Conservation (phyloP, 2,797 vertebrate genomes). For the Clarias platycephalus region DNA sequence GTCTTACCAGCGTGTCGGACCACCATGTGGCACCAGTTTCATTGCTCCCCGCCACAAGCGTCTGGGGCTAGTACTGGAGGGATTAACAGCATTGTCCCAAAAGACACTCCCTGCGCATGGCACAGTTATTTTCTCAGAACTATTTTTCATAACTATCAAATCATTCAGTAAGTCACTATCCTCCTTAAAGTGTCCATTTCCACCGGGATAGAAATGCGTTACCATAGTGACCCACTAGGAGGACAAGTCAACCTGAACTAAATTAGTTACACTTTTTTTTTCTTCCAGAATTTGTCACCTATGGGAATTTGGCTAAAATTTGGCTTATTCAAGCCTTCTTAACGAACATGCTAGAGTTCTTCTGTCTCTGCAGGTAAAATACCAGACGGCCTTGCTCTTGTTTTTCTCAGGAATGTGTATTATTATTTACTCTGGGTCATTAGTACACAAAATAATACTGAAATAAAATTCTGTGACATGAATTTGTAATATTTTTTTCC, state of each 20-base stretch:
- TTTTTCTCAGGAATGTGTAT: neutral
- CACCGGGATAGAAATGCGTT: neutral
- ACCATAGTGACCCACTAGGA: neutral
- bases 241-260: neutral
- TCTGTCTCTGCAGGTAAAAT: neutral
- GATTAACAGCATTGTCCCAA: neutral
- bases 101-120: neutral
- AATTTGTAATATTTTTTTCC: neutral
- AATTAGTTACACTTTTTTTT: neutral
- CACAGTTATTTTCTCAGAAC: neutral
- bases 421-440: neutral
- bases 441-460: neutral
- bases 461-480: neutral
- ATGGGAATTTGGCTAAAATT: neutral
- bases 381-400: neutral
- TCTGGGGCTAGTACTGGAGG: neutral
- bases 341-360: neutral
- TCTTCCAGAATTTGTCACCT: neutral
- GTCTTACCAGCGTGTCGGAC: neutral
- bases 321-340: neutral
- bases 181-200: neutral
- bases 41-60: neutral
- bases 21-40: neutral
- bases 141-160: neutral
- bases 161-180: neutral